phyloP scores from a whole-genome alignment of 1,140 invertebrate species.

The Microplitis demolitor region DNA sequence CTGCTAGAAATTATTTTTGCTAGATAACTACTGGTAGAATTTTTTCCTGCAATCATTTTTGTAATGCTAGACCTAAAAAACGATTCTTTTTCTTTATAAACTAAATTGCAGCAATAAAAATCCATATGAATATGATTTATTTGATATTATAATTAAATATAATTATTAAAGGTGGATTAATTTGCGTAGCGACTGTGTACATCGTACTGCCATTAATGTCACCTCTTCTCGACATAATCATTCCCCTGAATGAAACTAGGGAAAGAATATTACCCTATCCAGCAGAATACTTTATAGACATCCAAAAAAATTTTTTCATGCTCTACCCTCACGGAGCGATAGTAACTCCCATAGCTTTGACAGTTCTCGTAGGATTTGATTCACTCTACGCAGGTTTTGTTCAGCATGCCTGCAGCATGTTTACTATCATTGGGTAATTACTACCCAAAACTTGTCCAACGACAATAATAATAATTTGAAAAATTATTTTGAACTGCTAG shows the following conservation, averaged over 20 bases:
- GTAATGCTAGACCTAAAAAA: too few relatives aligned
- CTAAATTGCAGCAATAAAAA: too few relatives aligned
- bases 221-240: slow-evolving; percentile 15
- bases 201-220: slow-evolving; percentile 8
- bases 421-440: slow-evolving; percentile 18
- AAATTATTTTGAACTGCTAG: background rate
- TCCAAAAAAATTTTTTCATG: slow-evolving; percentile 14
- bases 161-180: background rate
- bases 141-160: too few relatives aligned
- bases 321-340: slow-evolving; percentile 18
- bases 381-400: slow-evolving; percentile 11
- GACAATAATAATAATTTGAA: background rate
- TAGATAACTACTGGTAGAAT: too few relatives aligned
- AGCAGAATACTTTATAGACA: slow-evolving; percentile 25
- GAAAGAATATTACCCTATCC: slow-evolving; percentile 15
- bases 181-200: background rate
- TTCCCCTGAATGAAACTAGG: slow-evolving; percentile 21
- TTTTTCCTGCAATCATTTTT: too few relatives aligned
- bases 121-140: too few relatives aligned
- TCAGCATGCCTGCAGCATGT: slow-evolving; percentile 25
- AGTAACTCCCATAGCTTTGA: background rate
- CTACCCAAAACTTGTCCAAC: too few relatives aligned
- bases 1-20: too few relatives aligned
- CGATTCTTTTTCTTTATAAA: too few relatives aligned
- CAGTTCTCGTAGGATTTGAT: slow-evolving; percentile 4